These are phyloP conservation scores for Tauraco erythrolophus DNA, from an alignment of 2,113 vertebrate genomes.

Conservation along the genomic window DNA sequence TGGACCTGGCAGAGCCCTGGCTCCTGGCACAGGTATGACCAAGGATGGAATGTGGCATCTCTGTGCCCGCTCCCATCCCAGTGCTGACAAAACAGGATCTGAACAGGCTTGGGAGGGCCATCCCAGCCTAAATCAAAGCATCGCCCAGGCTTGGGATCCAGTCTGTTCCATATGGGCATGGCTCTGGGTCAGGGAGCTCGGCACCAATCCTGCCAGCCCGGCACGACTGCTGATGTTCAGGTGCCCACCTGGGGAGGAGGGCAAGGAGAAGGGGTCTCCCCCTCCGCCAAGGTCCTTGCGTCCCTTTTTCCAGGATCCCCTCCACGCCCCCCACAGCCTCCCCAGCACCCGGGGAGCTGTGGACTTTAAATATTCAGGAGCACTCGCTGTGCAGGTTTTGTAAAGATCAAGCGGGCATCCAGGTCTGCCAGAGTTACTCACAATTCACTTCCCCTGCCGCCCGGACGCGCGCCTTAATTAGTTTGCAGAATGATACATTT, in stretches of 20 bases:
- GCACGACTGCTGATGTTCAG: accelerated
- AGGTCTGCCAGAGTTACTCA: neutral
- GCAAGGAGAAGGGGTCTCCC: neutral
- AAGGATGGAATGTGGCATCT: no score
- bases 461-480: neutral
- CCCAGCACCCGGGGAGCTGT: accelerated
- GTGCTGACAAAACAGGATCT: neutral
- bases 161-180: neutral
- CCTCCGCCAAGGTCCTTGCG: accelerated
- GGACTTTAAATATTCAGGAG: conserved; percentile 19
- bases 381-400: neutral
- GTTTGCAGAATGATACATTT: conserved; percentile 32
- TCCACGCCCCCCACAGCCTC: accelerated
- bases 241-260: neutral
- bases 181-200: neutral
- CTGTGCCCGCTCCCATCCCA: neutral
- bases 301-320: neutral
- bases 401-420: conserved; percentile 33
- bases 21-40: neutral
- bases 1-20: neutral
- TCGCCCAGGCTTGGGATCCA: neutral
- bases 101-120: neutral
- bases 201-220: neutral
- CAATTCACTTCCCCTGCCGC: conserved; percentile 14
- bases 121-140: neutral